Evolutionary conservation across 2,113 vertebrate genomes (phyloP), one percentile per base, ranked within the genome.

Genomic region (Gorsachius goisagi): DNA sequence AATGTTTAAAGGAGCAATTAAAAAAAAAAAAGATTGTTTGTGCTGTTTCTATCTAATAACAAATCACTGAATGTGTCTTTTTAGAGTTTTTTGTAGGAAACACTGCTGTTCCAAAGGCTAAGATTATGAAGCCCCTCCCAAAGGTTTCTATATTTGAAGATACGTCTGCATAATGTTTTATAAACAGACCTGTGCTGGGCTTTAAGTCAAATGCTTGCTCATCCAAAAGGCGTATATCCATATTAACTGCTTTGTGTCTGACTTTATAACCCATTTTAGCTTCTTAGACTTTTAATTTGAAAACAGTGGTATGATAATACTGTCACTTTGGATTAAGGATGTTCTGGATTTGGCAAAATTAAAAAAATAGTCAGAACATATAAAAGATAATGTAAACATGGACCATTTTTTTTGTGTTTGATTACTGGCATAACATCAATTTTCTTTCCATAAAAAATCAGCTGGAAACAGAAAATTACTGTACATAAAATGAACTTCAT

Each of bases 281-380:
- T 74, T 66, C 68, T 52, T 72, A 66, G 20, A 26, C 7, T 49
- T 72, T 45, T 23, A 60, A 62, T 78, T 56, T 78, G 26, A 22
- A 74, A 87, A 58, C 2, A 47, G 5, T 18, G 9, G 37, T 59
- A 88, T 47, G 3, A 1, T 44, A 47, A 26, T 53, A 17, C 6
- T 20, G 9, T 50, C 20, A 60, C 6, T 89, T 69, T 56, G 35
- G 14, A 55, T 60, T 69, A 74, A 58, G 33, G 3, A 2, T 71
- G 15, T 12, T 79, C 27, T 78, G 30, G 21, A 58, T 58, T 22
- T 78, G 8, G 3, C 37, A 88, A 90, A 85, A 47, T 6, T 56
- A 5, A 47, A 67, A 67, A 73, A 52, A 64, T 23, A 1, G 0
- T 35, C 35, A n/a, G 4, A 88, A 84, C 3, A 0, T 49, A 27